phyloP scores from a whole-genome alignment of 2,888 invertebrate species.

The Oscheius sp. region DNA sequence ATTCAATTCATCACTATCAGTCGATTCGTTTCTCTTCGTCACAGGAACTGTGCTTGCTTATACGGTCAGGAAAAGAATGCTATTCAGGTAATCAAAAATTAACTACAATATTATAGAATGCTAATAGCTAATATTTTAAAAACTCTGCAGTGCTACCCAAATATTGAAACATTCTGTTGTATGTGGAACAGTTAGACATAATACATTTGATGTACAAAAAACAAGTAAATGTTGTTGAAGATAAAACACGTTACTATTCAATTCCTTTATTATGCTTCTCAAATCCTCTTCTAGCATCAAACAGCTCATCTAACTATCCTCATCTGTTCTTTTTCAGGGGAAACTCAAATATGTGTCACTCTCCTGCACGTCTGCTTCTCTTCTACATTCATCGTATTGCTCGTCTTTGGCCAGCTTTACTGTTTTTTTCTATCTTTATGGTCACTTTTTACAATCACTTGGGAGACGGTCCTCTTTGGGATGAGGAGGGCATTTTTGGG shows the following conservation, averaged over 20 bases:
- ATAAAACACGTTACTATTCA: too few relatives aligned
- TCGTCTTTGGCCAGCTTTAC: conserved; percentile 40
- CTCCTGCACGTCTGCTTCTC: not conserved
- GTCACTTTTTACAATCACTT: conserved; percentile 38
- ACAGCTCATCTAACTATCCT: too few relatives aligned
- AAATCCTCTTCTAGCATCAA: too few relatives aligned
- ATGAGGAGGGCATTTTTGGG: conserved; percentile 50
- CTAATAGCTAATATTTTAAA: not conserved
- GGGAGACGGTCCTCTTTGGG: conserved; percentile 51
- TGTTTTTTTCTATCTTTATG: conserved; percentile 39
- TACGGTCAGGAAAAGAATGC: conserved; percentile 39
- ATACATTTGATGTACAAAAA: too few relatives aligned
- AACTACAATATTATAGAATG: not conserved
- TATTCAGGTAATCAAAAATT: conserved; percentile 34
- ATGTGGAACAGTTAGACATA: too few relatives aligned
- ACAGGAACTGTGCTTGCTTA: conserved; percentile 49
- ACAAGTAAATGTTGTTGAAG: too few relatives aligned
- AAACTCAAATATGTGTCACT: not conserved
- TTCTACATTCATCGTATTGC: conserved; percentile 37
- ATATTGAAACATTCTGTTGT: too few relatives aligned
- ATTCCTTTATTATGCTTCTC: too few relatives aligned
- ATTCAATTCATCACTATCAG: conserved; percentile 57
- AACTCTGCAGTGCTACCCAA: too few relatives aligned
- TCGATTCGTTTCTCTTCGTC: conserved; percentile 60
- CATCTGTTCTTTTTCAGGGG: too few relatives aligned